phyloP scores from a whole-genome alignment of 2,113 vertebrate species.

The Notarius quadriscutis region DNA sequence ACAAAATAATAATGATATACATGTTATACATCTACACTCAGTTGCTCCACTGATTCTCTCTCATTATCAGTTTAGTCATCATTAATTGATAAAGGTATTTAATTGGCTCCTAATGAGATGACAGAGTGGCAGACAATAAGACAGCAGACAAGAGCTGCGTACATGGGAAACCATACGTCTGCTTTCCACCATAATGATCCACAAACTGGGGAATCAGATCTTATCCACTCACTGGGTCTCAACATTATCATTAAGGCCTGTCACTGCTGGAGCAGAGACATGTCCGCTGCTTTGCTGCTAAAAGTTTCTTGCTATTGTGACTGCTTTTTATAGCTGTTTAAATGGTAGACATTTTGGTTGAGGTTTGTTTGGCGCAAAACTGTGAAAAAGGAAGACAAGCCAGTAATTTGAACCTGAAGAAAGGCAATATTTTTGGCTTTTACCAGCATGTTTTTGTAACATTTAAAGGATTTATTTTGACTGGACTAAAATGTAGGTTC shows the following conservation, averaged over 20 bases:
- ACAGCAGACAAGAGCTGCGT: conserved; percentile 25
- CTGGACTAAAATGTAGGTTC: not conserved
- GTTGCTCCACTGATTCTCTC: not conserved
- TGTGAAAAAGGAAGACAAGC: not conserved
- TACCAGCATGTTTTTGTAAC: not conserved
- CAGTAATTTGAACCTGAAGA: conserved; percentile 8
- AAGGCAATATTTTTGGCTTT: not conserved
- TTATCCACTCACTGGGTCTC: conserved; percentile 45
- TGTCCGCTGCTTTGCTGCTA: not conserved
- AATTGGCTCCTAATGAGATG: conserved; percentile 40
- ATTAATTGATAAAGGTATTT: conserved; percentile 32
- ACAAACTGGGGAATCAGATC: conserved; percentile 37
- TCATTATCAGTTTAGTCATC: conserved; percentile 33
- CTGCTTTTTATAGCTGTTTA: not conserved
- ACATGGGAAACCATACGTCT: conserved; percentile 31
- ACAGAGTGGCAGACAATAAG: conserved; percentile 36
- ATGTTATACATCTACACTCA: not conserved
- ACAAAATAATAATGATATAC: not conserved
- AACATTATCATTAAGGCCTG: not conserved
- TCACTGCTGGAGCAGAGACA: not conserved
- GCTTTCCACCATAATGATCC: conserved; percentile 36
- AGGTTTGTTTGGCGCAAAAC: not conserved
- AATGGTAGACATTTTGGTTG: not conserved
- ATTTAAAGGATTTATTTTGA: not conserved
- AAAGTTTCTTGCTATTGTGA: not conserved